Percentiles rank a stretch among this genome's conserved stretches.
These are phyloP conservation scores for Tauraco erythrolophus DNA, from an alignment of 2,113 vertebrate genomes.

Conservation along the genomic window DNA sequence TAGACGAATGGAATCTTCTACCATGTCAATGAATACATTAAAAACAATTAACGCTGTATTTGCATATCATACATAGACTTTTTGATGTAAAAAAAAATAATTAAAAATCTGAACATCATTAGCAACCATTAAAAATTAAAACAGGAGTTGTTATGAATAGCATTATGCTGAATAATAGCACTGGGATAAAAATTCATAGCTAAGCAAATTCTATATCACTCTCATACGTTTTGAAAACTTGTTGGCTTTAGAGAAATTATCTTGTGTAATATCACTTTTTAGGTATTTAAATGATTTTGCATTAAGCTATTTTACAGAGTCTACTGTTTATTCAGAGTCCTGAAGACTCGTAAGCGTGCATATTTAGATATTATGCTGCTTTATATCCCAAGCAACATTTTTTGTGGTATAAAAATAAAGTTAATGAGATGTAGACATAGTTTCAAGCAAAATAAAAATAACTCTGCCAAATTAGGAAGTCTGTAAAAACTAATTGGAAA, in stretches of 20 bases:
- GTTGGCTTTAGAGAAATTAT: background rate
- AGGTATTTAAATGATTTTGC: background rate
- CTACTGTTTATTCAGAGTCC: background rate
- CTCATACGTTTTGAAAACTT: background rate
- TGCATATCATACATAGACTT: background rate
- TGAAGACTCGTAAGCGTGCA: background rate
- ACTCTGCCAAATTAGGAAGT: background rate
- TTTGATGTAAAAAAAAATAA: background rate
- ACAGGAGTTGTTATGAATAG: background rate
- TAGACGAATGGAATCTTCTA: background rate
- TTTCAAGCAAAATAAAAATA: slow-evolving; percentile 39
- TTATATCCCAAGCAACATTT: background rate
- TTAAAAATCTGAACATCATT: background rate
- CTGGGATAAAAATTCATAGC: background rate
- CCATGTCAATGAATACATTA: rapidly evolving
- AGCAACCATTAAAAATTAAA: background rate
- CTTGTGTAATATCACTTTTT: background rate
- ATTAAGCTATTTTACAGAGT: background rate
- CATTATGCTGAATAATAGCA: background rate
- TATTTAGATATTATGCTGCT: background rate
- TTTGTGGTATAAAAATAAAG: slow-evolving; percentile 15
- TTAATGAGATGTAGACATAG: slow-evolving; percentile 18
- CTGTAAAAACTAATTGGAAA: slow-evolving; percentile 22
- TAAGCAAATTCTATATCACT: background rate
- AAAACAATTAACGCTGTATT: background rate